Evolutionary conservation across 2,113 vertebrate genomes (phyloP).

Genomic region (Himantopus leucocephalus): DNA sequence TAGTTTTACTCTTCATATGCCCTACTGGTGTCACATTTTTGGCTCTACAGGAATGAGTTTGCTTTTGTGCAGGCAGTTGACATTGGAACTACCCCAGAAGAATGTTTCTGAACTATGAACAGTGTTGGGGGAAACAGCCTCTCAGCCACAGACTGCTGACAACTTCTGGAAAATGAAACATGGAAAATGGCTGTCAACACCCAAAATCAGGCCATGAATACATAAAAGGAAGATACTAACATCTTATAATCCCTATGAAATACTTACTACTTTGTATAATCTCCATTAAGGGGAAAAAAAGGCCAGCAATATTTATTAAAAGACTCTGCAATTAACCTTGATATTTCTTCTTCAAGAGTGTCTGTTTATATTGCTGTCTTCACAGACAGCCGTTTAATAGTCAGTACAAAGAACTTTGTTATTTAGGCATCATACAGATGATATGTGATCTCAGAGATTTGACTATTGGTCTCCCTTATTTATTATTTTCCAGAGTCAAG

Average conservation of each 20-base stretch:
- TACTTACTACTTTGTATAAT: background rate
- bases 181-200: background rate
- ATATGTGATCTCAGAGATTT: background rate
- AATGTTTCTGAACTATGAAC: background rate
- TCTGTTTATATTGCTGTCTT: background rate
- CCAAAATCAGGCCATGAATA: background rate
- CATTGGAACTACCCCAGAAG: background rate
- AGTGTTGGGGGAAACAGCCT: rapidly evolving
- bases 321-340: background rate
- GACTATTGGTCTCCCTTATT: background rate
- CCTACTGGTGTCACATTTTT: background rate
- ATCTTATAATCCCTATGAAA: background rate
- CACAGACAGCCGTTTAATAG: background rate
- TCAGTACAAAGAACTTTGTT: background rate
- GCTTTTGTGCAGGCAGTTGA: background rate
- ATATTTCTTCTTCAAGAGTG: background rate
- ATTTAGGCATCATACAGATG: background rate
- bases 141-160: background rate
- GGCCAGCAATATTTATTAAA: background rate
- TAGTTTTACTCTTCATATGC: background rate
- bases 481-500: background rate
- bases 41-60: background rate
- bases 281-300: background rate
- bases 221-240: background rate
- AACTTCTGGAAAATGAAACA: background rate